Evolutionary conservation across 1,140 invertebrate species (phyloP).

Genomic region (Heliconius eleuchia): DNA sequence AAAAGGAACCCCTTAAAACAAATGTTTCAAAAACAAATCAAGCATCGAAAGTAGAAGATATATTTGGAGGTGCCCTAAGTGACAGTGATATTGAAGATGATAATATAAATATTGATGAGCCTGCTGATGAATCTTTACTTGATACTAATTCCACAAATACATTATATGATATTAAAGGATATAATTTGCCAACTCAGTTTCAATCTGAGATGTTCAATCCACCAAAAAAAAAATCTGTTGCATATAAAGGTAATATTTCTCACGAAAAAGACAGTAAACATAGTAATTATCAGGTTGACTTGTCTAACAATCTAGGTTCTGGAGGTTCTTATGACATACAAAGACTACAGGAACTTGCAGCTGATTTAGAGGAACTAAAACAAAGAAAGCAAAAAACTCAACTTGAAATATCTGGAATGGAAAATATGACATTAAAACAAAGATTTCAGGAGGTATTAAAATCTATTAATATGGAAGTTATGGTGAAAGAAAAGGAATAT

Average conservation of each 20-base stretch:
- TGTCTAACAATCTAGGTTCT: not conserved
- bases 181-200: slow-evolving; percentile 46
- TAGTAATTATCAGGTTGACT: not conserved
- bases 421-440: slow-evolving; percentile 91
- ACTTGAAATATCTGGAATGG: slow-evolving; percentile 91
- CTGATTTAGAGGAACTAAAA: slow-evolving; percentile 88
- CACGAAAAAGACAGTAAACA: slow-evolving; percentile 20
- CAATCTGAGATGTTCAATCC: slow-evolving; percentile 56
- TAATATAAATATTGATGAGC: slow-evolving; percentile 87
- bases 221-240: slow-evolving; percentile 26
- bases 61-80: slow-evolving; percentile 94
- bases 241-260: slow-evolving; percentile 26
- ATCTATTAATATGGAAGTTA: slow-evolving; percentile 88
- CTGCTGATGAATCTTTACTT: slow-evolving; percentile 87
- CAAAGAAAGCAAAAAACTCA: slow-evolving; percentile 89
- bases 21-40: slow-evolving; percentile 57
- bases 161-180: slow-evolving; percentile 70
- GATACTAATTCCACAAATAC: slow-evolving; percentile 88
- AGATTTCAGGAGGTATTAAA: slow-evolving; percentile 91
- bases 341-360: slow-evolving; percentile 40
- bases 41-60: slow-evolving; percentile 84
- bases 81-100: slow-evolving; percentile 90
- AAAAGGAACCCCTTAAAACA: slow-evolving; percentile 57
- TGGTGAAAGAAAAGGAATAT: slow-evolving; percentile 89
- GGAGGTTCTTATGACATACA: not conserved